A percentile compares a stretch with the other conserved stretches of the same genome.
Conservation (phyloP, 2,113 vertebrate genomes). For the Heloderma charlesbogerti region DNA sequence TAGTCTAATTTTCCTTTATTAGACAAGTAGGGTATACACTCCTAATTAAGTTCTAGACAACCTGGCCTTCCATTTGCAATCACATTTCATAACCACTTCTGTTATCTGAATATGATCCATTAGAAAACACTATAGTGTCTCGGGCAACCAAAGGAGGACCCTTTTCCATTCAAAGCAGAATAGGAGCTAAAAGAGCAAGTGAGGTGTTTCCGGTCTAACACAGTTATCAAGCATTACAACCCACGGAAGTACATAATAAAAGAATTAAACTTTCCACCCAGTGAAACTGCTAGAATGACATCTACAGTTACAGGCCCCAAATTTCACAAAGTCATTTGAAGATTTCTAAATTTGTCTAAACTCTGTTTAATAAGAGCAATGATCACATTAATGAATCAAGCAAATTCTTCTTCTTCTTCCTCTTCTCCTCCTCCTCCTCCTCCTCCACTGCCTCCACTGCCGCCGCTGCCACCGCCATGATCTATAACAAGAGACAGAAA, state of each 20-base stretch:
- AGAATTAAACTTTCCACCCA: not conserved
- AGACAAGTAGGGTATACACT: constrained; percentile 54
- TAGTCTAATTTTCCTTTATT: constrained; percentile 58
- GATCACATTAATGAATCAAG: not conserved
- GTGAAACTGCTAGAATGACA: constrained; percentile 1
- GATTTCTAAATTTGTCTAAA: not conserved
- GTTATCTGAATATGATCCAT: constrained; percentile 67
- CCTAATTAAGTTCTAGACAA: constrained; percentile 70
- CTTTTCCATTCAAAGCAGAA: constrained; percentile 47
- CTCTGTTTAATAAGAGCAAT: not conserved
- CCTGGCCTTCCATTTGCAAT: constrained; percentile 50
- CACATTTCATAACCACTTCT: constrained; percentile 71
- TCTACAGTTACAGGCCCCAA: not conserved
- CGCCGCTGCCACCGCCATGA: not conserved
- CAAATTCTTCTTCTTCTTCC: not conserved
- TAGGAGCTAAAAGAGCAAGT: constrained; percentile 27
- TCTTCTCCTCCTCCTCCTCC: not conserved
- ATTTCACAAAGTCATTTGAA: not conserved
- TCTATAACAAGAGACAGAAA: not conserved
- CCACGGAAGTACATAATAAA: constrained; percentile 15
- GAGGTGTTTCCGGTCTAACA: constrained; percentile 23
- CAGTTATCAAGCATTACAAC: constrained; percentile 22
- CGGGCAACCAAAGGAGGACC: constrained; percentile 59
- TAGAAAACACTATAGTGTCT: constrained; percentile 57
- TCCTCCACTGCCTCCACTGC: no score